phyloP scores from a whole-genome alignment of 2,888 invertebrate species.

The Eupsilia transversa region DNA sequence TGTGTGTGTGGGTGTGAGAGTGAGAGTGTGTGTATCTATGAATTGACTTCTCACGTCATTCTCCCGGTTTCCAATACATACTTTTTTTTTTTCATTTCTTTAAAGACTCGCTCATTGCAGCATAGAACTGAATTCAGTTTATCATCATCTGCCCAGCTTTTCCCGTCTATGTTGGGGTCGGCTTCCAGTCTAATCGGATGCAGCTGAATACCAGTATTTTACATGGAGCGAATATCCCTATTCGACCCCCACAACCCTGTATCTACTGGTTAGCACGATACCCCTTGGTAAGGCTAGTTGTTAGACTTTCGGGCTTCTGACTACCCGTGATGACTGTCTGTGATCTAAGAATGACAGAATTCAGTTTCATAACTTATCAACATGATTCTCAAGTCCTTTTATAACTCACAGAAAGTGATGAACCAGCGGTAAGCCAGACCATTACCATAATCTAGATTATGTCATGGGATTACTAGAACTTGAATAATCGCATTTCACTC shows the following conservation, averaged over 20 bases:
- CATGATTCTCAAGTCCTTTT: not conserved
- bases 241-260: not conserved
- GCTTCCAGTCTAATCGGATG: not conserved
- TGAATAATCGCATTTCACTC: constrained; percentile 83
- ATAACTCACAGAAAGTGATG: constrained; percentile 7
- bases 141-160: not conserved
- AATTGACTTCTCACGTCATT: not conserved
- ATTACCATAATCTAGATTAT: constrained; percentile 84
- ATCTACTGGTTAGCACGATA: not conserved
- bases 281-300: not conserved
- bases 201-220: not conserved
- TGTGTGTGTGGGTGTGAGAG: no score
- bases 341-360: not conserved
- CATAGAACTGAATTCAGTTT: not conserved
- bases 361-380: not conserved
- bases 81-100: not conserved
- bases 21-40: no score
- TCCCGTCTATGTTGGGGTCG: no score
- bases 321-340: not conserved
- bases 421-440: constrained; percentile 11
- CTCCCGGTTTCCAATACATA: not conserved
- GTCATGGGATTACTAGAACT: constrained; percentile 89
- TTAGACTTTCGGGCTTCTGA: not conserved
- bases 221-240: no score
- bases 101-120: not conserved